Conservation (phyloP, 2,113 vertebrate genomes). For the Odobenus rosmarus region DNA sequence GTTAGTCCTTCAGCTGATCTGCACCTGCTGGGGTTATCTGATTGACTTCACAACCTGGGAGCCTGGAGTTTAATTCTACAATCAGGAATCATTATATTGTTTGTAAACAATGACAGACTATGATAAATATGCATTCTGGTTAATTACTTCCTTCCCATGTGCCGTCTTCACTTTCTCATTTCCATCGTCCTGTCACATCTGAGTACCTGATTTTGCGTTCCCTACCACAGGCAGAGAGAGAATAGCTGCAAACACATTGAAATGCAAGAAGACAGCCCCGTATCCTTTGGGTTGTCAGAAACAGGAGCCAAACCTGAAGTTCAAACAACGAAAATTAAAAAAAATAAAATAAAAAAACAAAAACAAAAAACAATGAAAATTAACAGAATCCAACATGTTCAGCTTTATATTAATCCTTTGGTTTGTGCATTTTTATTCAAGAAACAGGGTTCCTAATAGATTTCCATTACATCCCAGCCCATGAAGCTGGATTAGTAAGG, state of each 20-base stretch:
- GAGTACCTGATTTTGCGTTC: slow-evolving; percentile 67
- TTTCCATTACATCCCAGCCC: not conserved
- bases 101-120: slow-evolving; percentile 81
- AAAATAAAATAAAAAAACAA: too few relatives aligned
- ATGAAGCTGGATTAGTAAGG: slow-evolving; percentile 1
- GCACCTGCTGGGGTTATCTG: slow-evolving; percentile 75
- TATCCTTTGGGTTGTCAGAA: not conserved
- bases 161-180: slow-evolving; percentile 54
- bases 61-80: slow-evolving; percentile 79
- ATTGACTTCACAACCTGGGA: slow-evolving; percentile 74
- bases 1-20: slow-evolving; percentile 62
- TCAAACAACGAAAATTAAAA: not conserved
- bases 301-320: slow-evolving; percentile 22
- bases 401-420: not conserved
- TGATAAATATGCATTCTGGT: slow-evolving; percentile 80
- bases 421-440: not conserved
- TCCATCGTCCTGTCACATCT: slow-evolving; percentile 65
- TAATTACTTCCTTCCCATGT: slow-evolving; percentile 76
- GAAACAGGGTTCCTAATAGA: not conserved
- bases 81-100: slow-evolving; percentile 82
- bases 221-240: not conserved
- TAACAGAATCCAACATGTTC: not conserved
- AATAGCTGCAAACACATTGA: slow-evolving; percentile 25
- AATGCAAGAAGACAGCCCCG: slow-evolving; percentile 31
- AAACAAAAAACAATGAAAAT: not conserved